A percentile compares a stretch with the other conserved stretches of the same genome.
These are phyloP conservation scores for Cecidostiba fungosa DNA, from an alignment of 2,888 invertebrate species.

Conservation along the genomic window DNA sequence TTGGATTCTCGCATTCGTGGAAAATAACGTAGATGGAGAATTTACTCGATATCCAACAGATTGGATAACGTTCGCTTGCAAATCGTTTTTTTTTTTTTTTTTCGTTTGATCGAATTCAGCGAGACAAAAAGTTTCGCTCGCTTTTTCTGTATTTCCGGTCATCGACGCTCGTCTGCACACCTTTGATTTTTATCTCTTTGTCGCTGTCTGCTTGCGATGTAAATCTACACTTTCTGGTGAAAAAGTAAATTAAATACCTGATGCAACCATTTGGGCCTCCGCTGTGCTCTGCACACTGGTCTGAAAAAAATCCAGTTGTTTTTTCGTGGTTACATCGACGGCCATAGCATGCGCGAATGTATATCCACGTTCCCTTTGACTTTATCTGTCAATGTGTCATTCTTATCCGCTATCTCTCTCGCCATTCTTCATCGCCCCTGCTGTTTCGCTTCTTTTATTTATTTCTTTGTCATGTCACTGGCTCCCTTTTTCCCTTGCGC, in stretches of 20 bases:
- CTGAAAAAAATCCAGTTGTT: neutral
- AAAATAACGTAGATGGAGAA: slow-evolving; percentile 28
- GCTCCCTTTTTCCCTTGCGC: neutral
- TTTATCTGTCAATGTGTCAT: slow-evolving; percentile 34
- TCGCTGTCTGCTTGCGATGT: neutral
- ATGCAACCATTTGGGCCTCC: neutral
- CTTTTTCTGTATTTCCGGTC: slow-evolving; percentile 15
- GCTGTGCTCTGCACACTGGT: neutral
- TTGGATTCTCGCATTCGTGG: neutral
- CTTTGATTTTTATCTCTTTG: neutral
- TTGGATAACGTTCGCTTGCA: slow-evolving; percentile 38
- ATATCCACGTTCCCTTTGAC: slow-evolving; percentile 25
- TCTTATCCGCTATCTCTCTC: slow-evolving; percentile 3
- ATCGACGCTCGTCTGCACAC: neutral
- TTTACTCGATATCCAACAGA: slow-evolving; percentile 48
- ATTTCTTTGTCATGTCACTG: slow-evolving; percentile 10
- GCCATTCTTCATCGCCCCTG: slow-evolving; percentile 11
- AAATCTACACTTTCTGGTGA: neutral
- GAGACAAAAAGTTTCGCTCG: slow-evolving; percentile 34
- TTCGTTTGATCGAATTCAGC: neutral
- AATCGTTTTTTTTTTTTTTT: slow-evolving; percentile 14
- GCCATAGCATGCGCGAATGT: neutral
- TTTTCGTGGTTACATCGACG: neutral
- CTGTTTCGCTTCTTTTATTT: neutral
- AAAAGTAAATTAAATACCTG: neutral